Conservation (phyloP, 2,797 vertebrate species). For the Silurus aristotelis region DNA sequence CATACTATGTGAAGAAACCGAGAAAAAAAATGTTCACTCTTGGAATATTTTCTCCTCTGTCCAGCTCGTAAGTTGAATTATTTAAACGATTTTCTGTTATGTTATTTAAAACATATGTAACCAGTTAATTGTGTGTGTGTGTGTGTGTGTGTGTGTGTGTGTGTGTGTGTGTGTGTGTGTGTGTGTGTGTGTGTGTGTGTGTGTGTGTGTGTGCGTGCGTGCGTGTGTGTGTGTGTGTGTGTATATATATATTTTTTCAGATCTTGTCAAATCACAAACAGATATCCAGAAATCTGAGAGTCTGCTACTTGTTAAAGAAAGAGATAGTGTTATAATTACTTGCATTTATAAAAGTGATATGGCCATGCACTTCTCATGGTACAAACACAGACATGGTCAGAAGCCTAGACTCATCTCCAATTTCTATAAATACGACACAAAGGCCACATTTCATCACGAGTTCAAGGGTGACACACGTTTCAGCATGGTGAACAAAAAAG, state of each 20-base stretch:
- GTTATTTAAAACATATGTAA: not conserved
- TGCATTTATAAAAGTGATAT: constrained; percentile 59
- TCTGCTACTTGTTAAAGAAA: constrained; percentile 37
- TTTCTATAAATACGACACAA: constrained; percentile 57
- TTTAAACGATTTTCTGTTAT: not conserved
- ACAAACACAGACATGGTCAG: constrained; percentile 59
- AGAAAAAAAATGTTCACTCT: constrained; percentile 30
- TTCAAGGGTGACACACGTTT: constrained; percentile 56
- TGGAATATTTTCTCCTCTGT: constrained; percentile 45
- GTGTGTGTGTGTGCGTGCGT: not conserved
- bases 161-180: too few species aligned
- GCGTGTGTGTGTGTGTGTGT: not conserved
- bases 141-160: not conserved
- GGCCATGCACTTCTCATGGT: constrained; percentile 70
- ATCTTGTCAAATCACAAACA: constrained; percentile 10
- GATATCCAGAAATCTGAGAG: constrained; percentile 31
- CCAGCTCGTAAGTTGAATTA: constrained; percentile 36
- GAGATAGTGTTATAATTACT: constrained; percentile 57
- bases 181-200: not conserved
- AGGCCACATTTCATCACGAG: constrained; percentile 37
- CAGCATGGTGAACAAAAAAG: constrained; percentile 47
- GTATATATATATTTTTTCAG: constrained; percentile 24
- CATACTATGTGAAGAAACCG: constrained; percentile 1
- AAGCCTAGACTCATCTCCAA: constrained; percentile 58
- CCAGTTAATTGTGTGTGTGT: not conserved